A percentile compares a stretch with the other conserved stretches of the same genome.
phyloP scores from a whole-genome alignment of 2,888 invertebrate genomes.

The Caenorhabditis uteleia region DNA sequence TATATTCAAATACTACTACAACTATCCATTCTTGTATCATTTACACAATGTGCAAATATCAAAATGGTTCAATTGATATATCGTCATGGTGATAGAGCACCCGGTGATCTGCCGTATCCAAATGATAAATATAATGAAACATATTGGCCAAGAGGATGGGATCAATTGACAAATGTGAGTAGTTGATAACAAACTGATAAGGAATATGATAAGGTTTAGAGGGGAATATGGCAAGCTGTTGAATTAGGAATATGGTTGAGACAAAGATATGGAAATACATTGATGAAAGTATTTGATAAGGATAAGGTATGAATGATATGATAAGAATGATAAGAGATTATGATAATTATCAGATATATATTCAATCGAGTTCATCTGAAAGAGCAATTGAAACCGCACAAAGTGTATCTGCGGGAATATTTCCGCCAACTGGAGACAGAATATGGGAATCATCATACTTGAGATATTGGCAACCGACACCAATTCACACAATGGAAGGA shows the following conservation, averaged over 20 bases:
- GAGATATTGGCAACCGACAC: slow-evolving; percentile 37
- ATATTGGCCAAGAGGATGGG: slow-evolving; percentile 61
- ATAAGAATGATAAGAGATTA: slow-evolving; percentile 10
- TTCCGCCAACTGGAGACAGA: slow-evolving; percentile 70
- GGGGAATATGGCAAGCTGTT: slow-evolving; percentile 29
- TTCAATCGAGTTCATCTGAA: slow-evolving; percentile 70
- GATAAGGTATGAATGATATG: slow-evolving; percentile 14
- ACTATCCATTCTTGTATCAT: not conserved
- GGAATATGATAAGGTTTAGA: slow-evolving; percentile 11
- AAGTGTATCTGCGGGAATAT: slow-evolving; percentile 82
- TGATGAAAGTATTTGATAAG: slow-evolving; percentile 19
- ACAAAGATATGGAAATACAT: slow-evolving; percentile 15
- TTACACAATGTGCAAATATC: slow-evolving; percentile 14
- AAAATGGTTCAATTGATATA: slow-evolving; percentile 74
- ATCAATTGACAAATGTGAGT: slow-evolving; percentile 59
- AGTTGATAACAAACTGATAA: no score
- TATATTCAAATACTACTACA: not conserved
- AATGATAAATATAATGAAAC: slow-evolving; percentile 49
- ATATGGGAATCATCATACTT: slow-evolving; percentile 41
- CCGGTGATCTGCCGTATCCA: slow-evolving; percentile 70
- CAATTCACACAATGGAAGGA: slow-evolving; percentile 20
- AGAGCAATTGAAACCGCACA: slow-evolving; percentile 80
- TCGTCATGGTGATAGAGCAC: slow-evolving; percentile 89
- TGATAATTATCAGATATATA: slow-evolving; percentile 29
- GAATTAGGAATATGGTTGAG: slow-evolving; percentile 28